Evolutionary conservation across 64 coral and sea anemone species (phyloP), one percentile per base, ranked within the genome.

Genomic region (Porites australiensis): DNA sequence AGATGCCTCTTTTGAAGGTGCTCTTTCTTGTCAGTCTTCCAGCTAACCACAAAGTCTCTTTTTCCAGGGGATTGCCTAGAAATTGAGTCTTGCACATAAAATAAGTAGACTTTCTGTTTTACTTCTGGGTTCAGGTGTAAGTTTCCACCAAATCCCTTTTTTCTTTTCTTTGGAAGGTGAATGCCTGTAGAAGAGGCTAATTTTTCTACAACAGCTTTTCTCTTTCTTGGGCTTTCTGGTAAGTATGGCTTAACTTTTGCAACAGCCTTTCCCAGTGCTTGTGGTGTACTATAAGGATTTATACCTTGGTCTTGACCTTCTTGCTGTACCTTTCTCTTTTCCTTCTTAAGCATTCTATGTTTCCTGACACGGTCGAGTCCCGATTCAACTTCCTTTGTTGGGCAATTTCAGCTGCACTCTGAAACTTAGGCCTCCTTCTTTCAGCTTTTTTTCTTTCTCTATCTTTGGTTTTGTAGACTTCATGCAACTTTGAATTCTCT

Each of bases 151-250:
- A 21, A 16, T 58, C 54, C 49, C 14, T 44, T 44, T 37, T 45
- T 1, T 13, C 58, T 70, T n/a, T 73, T 55, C 13, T 77, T 79
- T 8, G 72, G 44, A 47, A 53, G 23, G 13, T 63, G 57, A 50
- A 89, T 89, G 63, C 74, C 87, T 23, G 44, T 23, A 65, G 78
- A 82, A 9, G 13, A 62, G 16, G 87, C 87, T 48, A 79, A 63
- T 44, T 89, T 89, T n/a, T 63, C 44, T 23, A 77, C 50, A 2
- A 86, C 46, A 44, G 71, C 87, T 74, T 77, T 89, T 77, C 72
- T 89, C 72, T 77, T 89, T 89, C 87, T 6, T 57, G 70, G 87
- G 62, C 87, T 89, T n/a, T 89, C 1, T 37, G 27, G 51, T 50
- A 50, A 53, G 21, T 19, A 53, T 15, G 19, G 79, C 55, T 62